Conservation (phyloP, 1,140 invertebrate species). For the Leptinotarsa lineolata region DNA sequence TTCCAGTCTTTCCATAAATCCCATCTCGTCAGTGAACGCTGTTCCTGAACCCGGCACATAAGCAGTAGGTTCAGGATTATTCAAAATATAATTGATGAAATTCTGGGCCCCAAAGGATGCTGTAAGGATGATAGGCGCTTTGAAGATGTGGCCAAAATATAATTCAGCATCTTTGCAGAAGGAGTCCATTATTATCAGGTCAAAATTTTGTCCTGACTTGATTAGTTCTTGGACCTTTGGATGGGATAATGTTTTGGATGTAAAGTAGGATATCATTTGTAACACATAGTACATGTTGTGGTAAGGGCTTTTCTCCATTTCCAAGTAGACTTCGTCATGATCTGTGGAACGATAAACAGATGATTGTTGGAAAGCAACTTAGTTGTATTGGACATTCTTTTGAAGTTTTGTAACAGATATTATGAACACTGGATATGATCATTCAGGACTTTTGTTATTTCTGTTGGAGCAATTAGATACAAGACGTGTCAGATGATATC, state of each 20-base stretch:
- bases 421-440: too few species aligned
- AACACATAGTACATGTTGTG: not conserved
- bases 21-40: constrained; percentile 11
- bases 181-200: constrained; percentile 29
- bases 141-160: constrained; percentile 23
- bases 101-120: constrained; percentile 3
- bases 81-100: not conserved
- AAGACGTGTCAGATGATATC: too few species aligned
- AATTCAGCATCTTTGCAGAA: constrained; percentile 27
- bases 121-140: constrained; percentile 28
- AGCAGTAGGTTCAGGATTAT: constrained; percentile 5
- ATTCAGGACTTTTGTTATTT: too few species aligned
- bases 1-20: not conserved
- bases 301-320: constrained; percentile 4
- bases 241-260: constrained; percentile 1
- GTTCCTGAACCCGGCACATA: constrained; percentile 1
- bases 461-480: too few species aligned
- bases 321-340: not conserved
- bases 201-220: constrained; percentile 16
- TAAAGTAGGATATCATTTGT: not conserved
- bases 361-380: too few species aligned
- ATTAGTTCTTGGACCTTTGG: constrained; percentile 21
- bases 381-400: too few species aligned
- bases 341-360: too few species aligned
- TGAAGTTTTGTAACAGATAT: too few species aligned